These are phyloP conservation scores for Ceyx margarethae DNA, from an alignment of 2,113 vertebrate genomes.

Conservation along the genomic window DNA sequence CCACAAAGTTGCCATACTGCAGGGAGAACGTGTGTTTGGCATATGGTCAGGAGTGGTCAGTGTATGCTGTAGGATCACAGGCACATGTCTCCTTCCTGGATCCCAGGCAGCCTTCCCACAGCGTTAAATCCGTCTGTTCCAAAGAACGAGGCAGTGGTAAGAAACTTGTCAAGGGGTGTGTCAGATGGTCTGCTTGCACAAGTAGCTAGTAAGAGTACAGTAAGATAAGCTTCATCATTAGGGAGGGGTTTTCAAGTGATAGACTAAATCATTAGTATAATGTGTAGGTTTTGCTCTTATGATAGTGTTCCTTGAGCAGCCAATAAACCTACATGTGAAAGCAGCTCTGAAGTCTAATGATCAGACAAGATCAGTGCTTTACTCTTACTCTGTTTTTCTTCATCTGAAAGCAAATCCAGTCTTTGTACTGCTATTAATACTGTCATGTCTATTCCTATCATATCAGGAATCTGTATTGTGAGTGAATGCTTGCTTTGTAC, in stretches of 20 bases:
- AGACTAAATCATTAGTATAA: background rate
- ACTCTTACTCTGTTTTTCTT: background rate
- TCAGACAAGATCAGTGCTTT: background rate
- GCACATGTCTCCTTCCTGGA: slow-evolving; percentile 97
- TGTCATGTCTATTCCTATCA: background rate
- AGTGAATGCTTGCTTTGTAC: background rate
- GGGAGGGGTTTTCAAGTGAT: background rate
- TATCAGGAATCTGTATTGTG: background rate
- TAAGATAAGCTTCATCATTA: background rate
- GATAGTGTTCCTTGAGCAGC: background rate
- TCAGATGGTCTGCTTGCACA: background rate
- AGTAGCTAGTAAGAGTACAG: background rate
- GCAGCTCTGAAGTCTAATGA: background rate
- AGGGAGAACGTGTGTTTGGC: slow-evolving; percentile 97
- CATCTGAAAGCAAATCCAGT: background rate
- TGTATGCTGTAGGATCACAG: slow-evolving; percentile 97
- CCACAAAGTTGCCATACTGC: slow-evolving; percentile 94
- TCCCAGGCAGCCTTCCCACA: slow-evolving; percentile 89
- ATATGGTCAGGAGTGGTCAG: slow-evolving; percentile 96
- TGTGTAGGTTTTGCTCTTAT: background rate
- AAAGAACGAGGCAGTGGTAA: slow-evolving; percentile 93
- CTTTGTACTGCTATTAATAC: background rate
- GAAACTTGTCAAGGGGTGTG: background rate
- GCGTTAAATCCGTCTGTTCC: slow-evolving; percentile 91
- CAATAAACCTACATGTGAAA: background rate